Percentiles rank a stretch among this genome's conserved stretches.
Conservation (phyloP, 1,140 invertebrate species). For the Drosophila nigrodunni region DNA sequence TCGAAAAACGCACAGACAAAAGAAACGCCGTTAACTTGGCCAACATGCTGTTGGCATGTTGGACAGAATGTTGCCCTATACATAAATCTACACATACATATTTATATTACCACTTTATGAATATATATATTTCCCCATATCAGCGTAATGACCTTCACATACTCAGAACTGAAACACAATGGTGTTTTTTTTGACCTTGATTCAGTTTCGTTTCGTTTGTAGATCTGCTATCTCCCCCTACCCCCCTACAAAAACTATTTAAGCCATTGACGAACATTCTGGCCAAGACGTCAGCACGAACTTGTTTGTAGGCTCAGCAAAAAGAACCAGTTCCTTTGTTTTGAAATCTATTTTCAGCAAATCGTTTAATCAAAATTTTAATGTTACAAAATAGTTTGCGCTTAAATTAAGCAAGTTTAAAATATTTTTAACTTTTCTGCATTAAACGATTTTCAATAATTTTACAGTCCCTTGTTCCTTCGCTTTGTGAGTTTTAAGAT, state of each 20-base stretch:
- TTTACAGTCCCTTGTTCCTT: not conserved
- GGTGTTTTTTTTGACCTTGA: conserved; percentile 42
- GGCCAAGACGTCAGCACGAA: conserved; percentile 20
- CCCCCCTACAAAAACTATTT: no score
- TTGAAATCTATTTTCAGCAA: conserved; percentile 4
- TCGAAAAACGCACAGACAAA: conserved; percentile 40
- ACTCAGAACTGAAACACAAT: conserved; percentile 43
- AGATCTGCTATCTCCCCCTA: not conserved
- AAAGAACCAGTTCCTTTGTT: conserved; percentile 28
- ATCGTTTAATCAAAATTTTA: not conserved
- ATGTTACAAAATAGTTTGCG: not conserved
- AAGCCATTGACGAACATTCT: conserved; percentile 46
- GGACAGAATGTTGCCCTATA: conserved; percentile 37
- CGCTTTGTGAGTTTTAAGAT: conserved; percentile 17
- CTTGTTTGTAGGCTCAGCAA: conserved; percentile 18
- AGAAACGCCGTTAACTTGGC: conserved; percentile 60
- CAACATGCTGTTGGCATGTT: conserved; percentile 20
- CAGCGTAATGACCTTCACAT: conserved; percentile 63
- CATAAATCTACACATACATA: conserved; percentile 5
- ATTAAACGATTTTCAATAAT: not conserved
- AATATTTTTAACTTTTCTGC: not conserved
- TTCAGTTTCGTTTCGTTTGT: conserved; percentile 43
- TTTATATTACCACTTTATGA: not conserved
- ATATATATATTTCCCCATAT: not conserved
- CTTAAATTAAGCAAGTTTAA: not conserved